Percentiles rank a stretch among this genome's conserved stretches.
Evolutionary conservation across 2,113 vertebrate genomes (phyloP).

Genomic region (Vireo altiloquus): DNA sequence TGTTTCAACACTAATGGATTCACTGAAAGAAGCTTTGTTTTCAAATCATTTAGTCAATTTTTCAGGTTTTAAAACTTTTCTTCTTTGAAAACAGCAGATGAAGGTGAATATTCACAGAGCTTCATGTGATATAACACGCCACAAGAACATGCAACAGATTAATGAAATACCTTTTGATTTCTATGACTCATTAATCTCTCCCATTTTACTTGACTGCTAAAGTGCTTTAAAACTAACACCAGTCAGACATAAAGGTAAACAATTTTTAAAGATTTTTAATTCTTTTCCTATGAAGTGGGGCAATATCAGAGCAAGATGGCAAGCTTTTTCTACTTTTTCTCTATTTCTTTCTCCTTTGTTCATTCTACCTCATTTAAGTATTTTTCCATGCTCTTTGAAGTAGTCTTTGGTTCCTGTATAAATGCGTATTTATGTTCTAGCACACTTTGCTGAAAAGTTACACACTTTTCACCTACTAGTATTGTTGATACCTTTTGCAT

Average conservation of each 20-base stretch:
- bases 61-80: background rate
- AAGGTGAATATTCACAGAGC: background rate
- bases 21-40: background rate
- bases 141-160: background rate
- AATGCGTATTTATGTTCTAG: background rate
- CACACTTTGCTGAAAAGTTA: background rate
- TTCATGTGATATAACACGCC: background rate
- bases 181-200: background rate
- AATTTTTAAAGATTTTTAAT: background rate
- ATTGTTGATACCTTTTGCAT: background rate
- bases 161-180: background rate
- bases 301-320: background rate
- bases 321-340: background rate
- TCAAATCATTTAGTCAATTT: background rate
- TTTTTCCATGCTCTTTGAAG: background rate
- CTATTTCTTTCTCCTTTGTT: background rate
- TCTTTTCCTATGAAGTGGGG: background rate
- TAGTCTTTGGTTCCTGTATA: background rate
- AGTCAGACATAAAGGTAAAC: background rate
- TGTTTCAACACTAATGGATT: background rate
- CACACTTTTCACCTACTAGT: background rate
- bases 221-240: background rate
- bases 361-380: background rate
- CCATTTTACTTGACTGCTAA: background rate
- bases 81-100: background rate